These are phyloP conservation scores for Strix aluco DNA, from an alignment of 2,113 vertebrate genomes.

Conservation along the genomic window DNA sequence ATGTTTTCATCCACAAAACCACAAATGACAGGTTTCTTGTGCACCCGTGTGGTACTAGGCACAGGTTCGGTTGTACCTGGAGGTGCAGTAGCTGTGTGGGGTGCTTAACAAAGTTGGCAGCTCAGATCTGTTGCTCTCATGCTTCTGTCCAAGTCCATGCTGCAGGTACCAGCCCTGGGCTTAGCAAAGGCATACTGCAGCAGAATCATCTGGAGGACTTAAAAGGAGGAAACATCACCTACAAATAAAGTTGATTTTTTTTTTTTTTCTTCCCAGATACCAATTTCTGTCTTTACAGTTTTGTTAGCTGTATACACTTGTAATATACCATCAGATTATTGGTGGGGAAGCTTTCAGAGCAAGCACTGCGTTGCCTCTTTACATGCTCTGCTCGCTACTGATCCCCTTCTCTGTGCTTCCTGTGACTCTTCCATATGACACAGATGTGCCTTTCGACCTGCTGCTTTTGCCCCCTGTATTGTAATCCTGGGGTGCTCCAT, in stretches of 20 bases:
- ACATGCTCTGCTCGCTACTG: rapidly evolving
- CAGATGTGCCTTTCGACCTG: neutral
- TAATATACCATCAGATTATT: too few relatives aligned
- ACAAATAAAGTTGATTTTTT: neutral
- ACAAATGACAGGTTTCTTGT: neutral
- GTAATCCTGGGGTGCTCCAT: neutral
- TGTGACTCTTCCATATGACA: rapidly evolving
- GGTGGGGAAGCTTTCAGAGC: neutral
- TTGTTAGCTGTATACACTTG: neutral
- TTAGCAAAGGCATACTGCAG: rapidly evolving
- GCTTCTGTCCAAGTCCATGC: rapidly evolving
- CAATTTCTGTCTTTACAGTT: neutral
- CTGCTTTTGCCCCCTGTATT: neutral
- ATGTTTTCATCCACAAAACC: neutral
- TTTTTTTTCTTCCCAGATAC: too few relatives aligned
- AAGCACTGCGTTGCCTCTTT: neutral
- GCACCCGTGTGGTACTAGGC: rapidly evolving
- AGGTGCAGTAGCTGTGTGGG: neutral
- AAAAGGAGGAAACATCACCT: neutral
- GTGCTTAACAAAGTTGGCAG: neutral
- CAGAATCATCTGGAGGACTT: neutral
- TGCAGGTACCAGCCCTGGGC: neutral
- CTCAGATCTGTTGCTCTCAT: neutral
- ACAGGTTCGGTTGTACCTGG: rapidly evolving
- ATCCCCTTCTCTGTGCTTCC: neutral